phyloP scores from a whole-genome alignment of 37 sponge, comb jelly and placozoan species.

The Crambe crambe region DNA sequence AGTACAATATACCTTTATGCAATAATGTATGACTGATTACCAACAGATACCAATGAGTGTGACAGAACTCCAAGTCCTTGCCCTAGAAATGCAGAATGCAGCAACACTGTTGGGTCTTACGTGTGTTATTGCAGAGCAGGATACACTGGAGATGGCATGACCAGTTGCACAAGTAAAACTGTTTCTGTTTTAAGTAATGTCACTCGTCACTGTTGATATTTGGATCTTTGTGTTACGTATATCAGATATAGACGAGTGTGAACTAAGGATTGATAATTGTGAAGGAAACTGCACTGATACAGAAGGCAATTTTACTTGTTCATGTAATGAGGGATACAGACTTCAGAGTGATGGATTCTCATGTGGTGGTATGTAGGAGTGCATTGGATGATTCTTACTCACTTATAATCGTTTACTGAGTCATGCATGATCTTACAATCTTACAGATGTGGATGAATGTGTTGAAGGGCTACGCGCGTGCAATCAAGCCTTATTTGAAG shows the following conservation, averaged over 20 bases:
- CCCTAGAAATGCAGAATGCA: conserved; percentile 24
- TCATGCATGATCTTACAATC: background rate
- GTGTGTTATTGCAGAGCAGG: conserved; percentile 24
- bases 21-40: background rate
- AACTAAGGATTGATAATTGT: background rate
- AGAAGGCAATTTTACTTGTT: conserved; percentile 42
- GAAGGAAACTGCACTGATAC: background rate
- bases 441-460: conserved; percentile 43
- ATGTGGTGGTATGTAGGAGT: background rate
- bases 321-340: conserved; percentile 18
- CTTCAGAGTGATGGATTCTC: background rate
- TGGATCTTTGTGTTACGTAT: background rate
- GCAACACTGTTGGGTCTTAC: conserved; percentile 32
- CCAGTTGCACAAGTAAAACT: background rate
- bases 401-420: too few relatives aligned
- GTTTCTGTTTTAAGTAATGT: background rate
- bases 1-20: too few relatives aligned
- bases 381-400: background rate
- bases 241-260: conserved; percentile 18
- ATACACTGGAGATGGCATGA: background rate
- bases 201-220: background rate
- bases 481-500: background rate
- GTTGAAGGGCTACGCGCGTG: too few relatives aligned
- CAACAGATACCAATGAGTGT: conserved; percentile 29
- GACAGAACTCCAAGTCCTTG: background rate